Conservation (phyloP, 2,797 vertebrate genomes). For the Rhabdomys pumilio region DNA sequence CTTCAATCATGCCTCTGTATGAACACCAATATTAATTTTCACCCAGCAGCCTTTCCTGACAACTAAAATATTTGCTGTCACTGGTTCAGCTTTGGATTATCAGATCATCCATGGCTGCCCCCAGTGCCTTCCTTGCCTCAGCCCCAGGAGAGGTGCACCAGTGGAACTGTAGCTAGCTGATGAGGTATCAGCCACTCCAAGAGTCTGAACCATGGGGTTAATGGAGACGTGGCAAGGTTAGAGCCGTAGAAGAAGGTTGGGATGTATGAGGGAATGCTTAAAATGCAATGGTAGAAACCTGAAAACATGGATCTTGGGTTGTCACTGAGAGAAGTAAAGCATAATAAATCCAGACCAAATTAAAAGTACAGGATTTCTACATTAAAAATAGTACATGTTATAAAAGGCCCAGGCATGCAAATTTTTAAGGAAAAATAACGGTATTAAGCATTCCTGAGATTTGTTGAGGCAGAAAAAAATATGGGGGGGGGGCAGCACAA, state of each 20-base stretch:
- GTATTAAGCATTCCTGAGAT: background rate
- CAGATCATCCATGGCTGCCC: background rate
- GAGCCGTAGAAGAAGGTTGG: background rate
- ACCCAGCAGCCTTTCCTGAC: conserved; percentile 44
- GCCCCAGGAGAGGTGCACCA: background rate
- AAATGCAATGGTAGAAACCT: background rate
- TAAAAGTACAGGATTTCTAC: background rate
- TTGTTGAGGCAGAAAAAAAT: conserved; percentile 28
- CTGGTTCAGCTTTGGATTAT: background rate
- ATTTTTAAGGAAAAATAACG: background rate
- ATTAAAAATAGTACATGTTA: background rate
- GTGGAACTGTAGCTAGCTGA: background rate
- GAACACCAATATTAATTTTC: conserved; percentile 61
- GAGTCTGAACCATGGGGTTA: background rate
- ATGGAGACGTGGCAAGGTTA: conserved; percentile 37
- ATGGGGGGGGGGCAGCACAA: background rate
- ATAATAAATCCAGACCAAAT: conserved; percentile 42
- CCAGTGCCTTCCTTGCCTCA: background rate
- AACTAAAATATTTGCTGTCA: conserved; percentile 54
- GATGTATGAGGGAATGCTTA: background rate
- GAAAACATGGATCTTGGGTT: background rate
- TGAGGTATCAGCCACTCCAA: background rate
- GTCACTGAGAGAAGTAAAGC: background rate
- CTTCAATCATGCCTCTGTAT: conserved; percentile 44
- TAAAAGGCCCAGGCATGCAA: background rate